These are phyloP conservation scores for Eupeodes luniger DNA, from an alignment of 2,888 invertebrate genomes.

Conservation along the genomic window DNA sequence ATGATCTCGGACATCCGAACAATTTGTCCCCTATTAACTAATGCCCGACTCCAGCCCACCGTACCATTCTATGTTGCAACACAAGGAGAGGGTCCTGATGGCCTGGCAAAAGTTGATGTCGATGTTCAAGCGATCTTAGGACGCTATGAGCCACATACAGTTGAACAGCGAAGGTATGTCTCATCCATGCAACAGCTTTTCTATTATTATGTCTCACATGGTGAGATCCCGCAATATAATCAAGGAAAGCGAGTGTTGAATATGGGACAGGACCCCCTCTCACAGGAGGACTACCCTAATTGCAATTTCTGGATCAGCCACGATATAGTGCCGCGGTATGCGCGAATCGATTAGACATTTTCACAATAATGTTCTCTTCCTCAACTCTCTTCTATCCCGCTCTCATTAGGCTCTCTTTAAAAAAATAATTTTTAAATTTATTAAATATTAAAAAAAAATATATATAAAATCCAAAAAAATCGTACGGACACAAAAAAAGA, in stretches of 20 bases:
- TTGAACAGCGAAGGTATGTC: constrained; percentile 90
- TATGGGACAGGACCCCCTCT: constrained; percentile 89
- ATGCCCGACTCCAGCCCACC: constrained; percentile 87
- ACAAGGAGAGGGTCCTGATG: constrained; percentile 85
- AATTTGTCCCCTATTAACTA: constrained; percentile 90
- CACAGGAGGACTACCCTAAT: constrained; percentile 88
- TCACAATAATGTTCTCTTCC: constrained; percentile 19
- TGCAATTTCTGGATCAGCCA: constrained; percentile 92
- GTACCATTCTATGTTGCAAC: constrained; percentile 91
- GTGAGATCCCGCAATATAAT: constrained; percentile 88
- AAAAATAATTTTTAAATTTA: constrained; percentile 71
- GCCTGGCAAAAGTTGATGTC: constrained; percentile 86
- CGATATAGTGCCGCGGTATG: constrained; percentile 90
- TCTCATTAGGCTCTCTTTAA: constrained; percentile 64
- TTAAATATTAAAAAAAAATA: constrained; percentile 66
- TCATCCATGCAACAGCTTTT: constrained; percentile 92
- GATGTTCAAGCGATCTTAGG: constrained; percentile 93
- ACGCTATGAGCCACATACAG: constrained; percentile 89
- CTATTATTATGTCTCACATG: constrained; percentile 92
- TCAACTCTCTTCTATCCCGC: constrained; percentile 25
- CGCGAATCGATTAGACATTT: constrained; percentile 88
- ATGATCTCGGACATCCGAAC: constrained; percentile 92
- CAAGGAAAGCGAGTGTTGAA: constrained; percentile 86
- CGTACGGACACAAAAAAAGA: constrained; percentile 33
- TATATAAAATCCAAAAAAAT: constrained; percentile 40